Base-by-base conservation (phyloP, 2,797 vertebrate genomes). In the Acropternis orthonyx region DNA sequence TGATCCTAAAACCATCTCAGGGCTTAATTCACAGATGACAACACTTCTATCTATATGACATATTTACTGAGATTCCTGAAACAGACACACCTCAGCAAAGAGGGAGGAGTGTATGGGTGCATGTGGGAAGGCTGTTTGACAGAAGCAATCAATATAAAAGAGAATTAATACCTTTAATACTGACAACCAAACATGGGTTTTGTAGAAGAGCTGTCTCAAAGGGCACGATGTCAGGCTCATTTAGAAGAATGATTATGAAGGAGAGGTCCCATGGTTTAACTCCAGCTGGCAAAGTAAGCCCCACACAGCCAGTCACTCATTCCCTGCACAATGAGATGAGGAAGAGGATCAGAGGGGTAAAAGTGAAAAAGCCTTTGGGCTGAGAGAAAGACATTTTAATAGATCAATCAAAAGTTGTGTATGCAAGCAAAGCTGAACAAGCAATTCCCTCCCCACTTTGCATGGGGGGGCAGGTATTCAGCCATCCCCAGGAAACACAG, bases 261-360 rank as follows among this genome's bases (percentile, higher is more conserved):
- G 20, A 54, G 6, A 41, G 15, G 11, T 24, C 26, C 66, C 30
- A 41, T 12, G 34, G 32, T 59, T n/a, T 51, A 83, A 51, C 14
- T 58, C 44, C 46, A 26, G 13, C 14, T 39, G 44, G 17, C 28
- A 71, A 71, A 32, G 12, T 9, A 84, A 44, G 9, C 12, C 18
- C 12, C 21, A 32, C 14, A 27, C 21, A 71, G 5, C 14, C 0
- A 0, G 18, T 51, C 43, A 44, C 19, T 75, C 27, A 36, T 7
- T 30, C 27, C 9, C 37, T 58, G 14, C 7, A 34, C 24, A 32
- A 23, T 23, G 14, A 10, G 14, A 58, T 6, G 4, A 5, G 6
- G 15, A 41, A 61, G 34, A 54, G 8, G 34, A 48, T 28, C 0
- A 0, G 51, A 68, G 26, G 10, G 17, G 12, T 26, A 71, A 58